phyloP scores from a whole-genome alignment of 2,113 vertebrate species.

The Sarotherodon lohbergeri region DNA sequence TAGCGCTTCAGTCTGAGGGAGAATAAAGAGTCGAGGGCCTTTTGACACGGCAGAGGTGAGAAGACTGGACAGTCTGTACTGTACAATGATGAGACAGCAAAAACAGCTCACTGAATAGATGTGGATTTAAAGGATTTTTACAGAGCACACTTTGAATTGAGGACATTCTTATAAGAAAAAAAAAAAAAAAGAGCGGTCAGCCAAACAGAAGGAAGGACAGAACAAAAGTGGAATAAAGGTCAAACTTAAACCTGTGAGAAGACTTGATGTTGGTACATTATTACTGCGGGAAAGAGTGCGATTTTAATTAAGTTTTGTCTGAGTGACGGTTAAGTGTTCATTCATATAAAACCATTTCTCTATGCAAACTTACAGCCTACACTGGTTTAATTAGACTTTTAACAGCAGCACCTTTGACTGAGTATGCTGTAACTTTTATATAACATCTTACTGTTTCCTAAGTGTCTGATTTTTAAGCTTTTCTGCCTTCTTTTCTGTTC shows the following conservation, averaged over 20 bases:
- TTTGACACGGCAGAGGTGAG: constrained; percentile 11
- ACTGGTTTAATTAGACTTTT: neutral
- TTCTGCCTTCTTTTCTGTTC: neutral
- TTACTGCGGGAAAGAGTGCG: neutral
- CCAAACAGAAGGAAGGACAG: neutral
- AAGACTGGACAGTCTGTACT: constrained; percentile 10
- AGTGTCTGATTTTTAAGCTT: neutral
- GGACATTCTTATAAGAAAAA: neutral
- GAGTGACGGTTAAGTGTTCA: neutral
- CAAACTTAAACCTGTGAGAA: neutral
- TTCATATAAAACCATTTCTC: neutral
- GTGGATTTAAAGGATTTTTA: constrained; percentile 49
- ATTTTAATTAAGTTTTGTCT: neutral
- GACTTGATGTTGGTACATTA: neutral
- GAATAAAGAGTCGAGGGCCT: constrained; percentile 26
- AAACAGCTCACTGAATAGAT: constrained; percentile 48
- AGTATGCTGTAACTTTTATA: neutral
- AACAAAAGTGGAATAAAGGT: constrained; percentile 10
- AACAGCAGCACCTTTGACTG: neutral
- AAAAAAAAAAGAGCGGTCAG: too few species aligned
- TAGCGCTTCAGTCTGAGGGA: neutral
- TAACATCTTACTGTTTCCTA: neutral
- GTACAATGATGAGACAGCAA: constrained; percentile 63
- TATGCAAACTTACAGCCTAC: neutral
- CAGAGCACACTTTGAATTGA: constrained; percentile 19